These are phyloP conservation scores for Salticus scenicus DNA, from an alignment of 2,888 invertebrate species.

Conservation along the genomic window DNA sequence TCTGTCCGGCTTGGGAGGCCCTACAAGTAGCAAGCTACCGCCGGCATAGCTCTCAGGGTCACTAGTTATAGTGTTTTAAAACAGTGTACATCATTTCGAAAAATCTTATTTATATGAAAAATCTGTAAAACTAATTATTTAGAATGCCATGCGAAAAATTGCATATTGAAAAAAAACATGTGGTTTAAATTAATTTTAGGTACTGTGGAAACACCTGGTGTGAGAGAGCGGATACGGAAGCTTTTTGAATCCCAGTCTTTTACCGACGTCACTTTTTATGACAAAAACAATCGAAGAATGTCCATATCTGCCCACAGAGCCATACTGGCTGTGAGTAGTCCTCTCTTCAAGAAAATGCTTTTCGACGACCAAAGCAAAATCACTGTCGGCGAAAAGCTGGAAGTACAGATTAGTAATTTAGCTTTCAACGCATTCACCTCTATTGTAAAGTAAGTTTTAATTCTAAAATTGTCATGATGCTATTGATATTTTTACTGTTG, in stretches of 20 bases:
- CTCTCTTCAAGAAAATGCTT: constrained; percentile 31
- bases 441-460: constrained; percentile 45
- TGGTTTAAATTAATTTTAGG: no score
- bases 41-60: no score
- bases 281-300: neutral
- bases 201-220: neutral
- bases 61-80: no score
- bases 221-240: neutral
- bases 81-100: no score
- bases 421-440: constrained; percentile 35
- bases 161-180: no score
- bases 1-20: no score
- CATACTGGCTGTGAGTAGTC: constrained; percentile 21
- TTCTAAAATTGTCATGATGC: no score
- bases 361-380: neutral
- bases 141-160: no score
- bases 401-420: constrained; percentile 34
- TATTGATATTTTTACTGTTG: no score
- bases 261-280: neutral
- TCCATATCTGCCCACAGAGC: neutral
- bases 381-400: neutral
- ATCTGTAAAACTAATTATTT: no score
- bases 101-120: no score
- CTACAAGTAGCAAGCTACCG: no score
- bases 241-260: neutral